These are phyloP conservation scores for Betta splendens DNA, from an alignment of 2,797 vertebrate genomes.

Conservation along the genomic window DNA sequence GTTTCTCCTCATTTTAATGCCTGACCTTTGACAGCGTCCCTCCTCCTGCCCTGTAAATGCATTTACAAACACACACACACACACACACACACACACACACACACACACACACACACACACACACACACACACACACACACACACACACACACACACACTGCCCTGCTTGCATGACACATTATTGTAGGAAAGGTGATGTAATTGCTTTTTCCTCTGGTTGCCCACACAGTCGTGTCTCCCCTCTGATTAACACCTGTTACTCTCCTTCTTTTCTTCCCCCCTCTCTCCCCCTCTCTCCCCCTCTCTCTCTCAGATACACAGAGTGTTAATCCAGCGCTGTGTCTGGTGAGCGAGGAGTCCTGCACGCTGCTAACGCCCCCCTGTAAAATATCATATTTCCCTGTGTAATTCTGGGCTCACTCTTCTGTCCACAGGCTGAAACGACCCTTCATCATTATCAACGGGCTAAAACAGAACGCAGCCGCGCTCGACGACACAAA, in stretches of 20 bases:
- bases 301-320: constrained; percentile 8
- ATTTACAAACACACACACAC: constrained; percentile 36
- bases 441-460: not conserved
- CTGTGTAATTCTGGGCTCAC: constrained; percentile 22
- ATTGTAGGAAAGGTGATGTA: constrained; percentile 79
- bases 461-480: no score
- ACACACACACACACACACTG: constrained; percentile 34
- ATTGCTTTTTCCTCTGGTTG: constrained; percentile 62
- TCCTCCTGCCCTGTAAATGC: constrained; percentile 31
- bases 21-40: constrained; percentile 56
- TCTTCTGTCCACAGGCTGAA: constrained; percentile 4
- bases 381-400: constrained; percentile 49
- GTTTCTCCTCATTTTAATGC: constrained; percentile 42
- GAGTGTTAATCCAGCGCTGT: constrained; percentile 60
- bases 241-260: constrained; percentile 84
- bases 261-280: constrained; percentile 20
- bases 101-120: constrained; percentile 39
- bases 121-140: constrained; percentile 1
- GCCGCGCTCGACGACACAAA: not conserved
- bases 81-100: constrained; percentile 1
- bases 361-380: constrained; percentile 47
- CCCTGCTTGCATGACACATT: constrained; percentile 56
- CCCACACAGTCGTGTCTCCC: constrained; percentile 75
- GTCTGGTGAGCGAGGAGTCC: constrained; percentile 53
- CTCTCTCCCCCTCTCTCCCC: not conserved